Percentiles rank a stretch among this genome's conserved stretches.
Evolutionary conservation across 2,797 vertebrate genomes (phyloP).

Genomic region (Oreonectes daqikongensis): DNA sequence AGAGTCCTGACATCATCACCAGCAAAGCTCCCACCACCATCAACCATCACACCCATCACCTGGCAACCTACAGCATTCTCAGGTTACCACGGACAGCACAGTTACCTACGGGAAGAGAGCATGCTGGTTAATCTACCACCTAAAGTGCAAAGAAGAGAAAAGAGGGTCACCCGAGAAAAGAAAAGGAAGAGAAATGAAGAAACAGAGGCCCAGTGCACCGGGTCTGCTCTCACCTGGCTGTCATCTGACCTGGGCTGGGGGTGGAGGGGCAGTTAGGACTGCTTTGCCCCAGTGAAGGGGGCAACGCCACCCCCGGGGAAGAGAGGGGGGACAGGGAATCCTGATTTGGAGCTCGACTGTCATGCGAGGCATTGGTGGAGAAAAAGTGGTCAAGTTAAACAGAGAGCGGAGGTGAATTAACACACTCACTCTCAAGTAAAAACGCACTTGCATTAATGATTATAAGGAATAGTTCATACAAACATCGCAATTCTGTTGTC

Average conservation of each 20-base stretch:
- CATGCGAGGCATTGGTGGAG: conserved; percentile 58
- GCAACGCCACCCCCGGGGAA: conserved; percentile 82
- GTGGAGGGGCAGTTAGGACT: conserved; percentile 80
- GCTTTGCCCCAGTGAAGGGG: conserved; percentile 82
- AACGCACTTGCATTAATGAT: conserved; percentile 3
- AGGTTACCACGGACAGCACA: conserved; percentile 35
- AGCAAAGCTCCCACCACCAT: conserved; percentile 40
- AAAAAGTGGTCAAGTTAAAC: conserved; percentile 50
- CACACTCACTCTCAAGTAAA: conserved; percentile 31
- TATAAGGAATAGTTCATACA: background rate
- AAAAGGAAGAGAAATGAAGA: background rate
- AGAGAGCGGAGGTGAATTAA: conserved; percentile 16
- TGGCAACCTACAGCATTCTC: conserved; percentile 21
- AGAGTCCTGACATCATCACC: background rate
- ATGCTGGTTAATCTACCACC: conserved; percentile 53
- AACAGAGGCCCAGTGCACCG: conserved; percentile 49
- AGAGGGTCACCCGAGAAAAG: conserved; percentile 4
- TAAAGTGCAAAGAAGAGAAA: conserved; percentile 16
- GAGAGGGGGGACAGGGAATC: conserved; percentile 86
- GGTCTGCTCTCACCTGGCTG: conserved; percentile 84
- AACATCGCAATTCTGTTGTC: background rate
- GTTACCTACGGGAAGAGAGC: conserved; percentile 28
- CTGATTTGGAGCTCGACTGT: conserved; percentile 87
- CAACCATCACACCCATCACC: conserved; percentile 35
- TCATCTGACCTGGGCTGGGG: conserved; percentile 83